A percentile compares a stretch with the other conserved stretches of the same genome.
Conservation (phyloP, 1,140 invertebrate species). For the Euura lappo region DNA sequence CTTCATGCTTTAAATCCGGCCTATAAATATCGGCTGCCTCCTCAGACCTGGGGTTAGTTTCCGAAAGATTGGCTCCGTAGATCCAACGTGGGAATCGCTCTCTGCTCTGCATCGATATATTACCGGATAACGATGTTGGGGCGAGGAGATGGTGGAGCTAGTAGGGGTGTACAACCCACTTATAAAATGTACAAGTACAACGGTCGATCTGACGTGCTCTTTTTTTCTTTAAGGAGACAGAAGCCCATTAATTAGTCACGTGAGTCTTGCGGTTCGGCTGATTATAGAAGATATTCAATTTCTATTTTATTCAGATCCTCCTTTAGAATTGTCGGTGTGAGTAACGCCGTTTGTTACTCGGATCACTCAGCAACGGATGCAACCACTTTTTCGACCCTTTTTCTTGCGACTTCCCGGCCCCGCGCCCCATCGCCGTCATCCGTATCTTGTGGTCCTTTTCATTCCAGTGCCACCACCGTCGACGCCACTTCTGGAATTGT, state of each 20-base stretch:
- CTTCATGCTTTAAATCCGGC: slow-evolving; percentile 63
- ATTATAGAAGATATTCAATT: too few relatives aligned
- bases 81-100: slow-evolving; percentile 61
- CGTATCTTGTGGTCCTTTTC: slow-evolving; percentile 18
- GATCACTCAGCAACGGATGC: background rate
- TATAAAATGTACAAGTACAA: background rate
- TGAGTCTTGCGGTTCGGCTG: background rate
- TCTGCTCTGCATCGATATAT: slow-evolving; percentile 57
- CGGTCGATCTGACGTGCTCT: background rate
- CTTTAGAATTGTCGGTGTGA: too few relatives aligned
- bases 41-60: slow-evolving; percentile 60
- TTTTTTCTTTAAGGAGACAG: background rate
- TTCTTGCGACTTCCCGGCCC: background rate
- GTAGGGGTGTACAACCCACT: background rate
- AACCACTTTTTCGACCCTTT: slow-evolving; percentile 1
- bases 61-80: slow-evolving; percentile 62
- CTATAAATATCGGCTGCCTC: slow-evolving; percentile 60
- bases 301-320: too few relatives aligned
- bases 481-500: slow-evolving; percentile 30
- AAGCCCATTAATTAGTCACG: background rate
- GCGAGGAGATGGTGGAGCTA: slow-evolving; percentile 8
- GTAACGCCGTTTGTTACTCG: too few relatives aligned
- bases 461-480: slow-evolving; percentile 18
- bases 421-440: background rate
- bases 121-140: slow-evolving; percentile 35